A percentile compares a stretch with the other conserved stretches of the same genome.
These are phyloP conservation scores for Chitala chitala DNA, from an alignment of 2,113 vertebrate species.

Conservation along the genomic window DNA sequence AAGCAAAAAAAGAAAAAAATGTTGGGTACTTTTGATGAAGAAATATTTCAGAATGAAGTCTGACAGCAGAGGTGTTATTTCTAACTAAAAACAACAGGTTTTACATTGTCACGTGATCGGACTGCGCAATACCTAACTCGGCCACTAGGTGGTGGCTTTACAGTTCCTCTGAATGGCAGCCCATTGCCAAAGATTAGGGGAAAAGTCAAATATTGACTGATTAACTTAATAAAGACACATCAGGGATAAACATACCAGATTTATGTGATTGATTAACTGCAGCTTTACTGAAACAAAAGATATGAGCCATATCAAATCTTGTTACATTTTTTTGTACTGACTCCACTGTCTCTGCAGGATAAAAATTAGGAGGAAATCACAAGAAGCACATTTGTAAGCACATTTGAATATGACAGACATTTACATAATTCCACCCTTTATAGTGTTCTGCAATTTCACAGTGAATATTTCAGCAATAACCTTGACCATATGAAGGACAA, in stretches of 20 bases:
- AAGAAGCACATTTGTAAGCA: background rate
- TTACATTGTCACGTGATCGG: too few species aligned
- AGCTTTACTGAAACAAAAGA: background rate
- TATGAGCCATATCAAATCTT: background rate
- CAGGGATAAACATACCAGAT: background rate
- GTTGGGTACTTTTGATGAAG: too few species aligned
- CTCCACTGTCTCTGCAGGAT: background rate
- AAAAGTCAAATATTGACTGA: background rate
- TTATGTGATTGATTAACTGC: background rate
- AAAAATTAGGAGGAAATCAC: background rate
- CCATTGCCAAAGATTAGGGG: background rate
- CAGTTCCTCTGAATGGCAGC: background rate
- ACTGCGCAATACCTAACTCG: background rate
- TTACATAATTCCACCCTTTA: too few species aligned
- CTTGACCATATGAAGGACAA: too few species aligned
- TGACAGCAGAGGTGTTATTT: too few species aligned
- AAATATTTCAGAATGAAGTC: too few species aligned
- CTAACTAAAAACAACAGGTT: background rate
- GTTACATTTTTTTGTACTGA: background rate
- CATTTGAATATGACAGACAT: too few species aligned
- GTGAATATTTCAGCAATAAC: too few species aligned
- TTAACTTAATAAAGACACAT: background rate
- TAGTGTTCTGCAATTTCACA: too few species aligned
- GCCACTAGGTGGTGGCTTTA: slow-evolving; percentile 26
- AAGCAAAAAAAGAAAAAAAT: too few species aligned